A percentile compares a stretch with the other conserved stretches of the same genome.
phyloP scores from a whole-genome alignment of 2,888 invertebrate species.

The Rhimphoctona megacephalus region DNA sequence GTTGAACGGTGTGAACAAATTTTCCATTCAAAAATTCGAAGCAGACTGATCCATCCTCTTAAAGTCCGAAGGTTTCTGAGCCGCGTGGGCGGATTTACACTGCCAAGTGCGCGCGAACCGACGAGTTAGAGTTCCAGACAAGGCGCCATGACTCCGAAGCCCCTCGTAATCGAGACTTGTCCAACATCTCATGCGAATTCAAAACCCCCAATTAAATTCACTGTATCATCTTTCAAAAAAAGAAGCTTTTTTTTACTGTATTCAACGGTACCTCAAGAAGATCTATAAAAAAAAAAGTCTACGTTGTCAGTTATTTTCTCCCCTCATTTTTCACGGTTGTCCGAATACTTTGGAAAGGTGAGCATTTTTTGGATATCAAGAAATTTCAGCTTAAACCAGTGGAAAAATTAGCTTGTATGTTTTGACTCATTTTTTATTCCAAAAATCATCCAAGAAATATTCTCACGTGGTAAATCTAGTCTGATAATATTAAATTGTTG shows the following conservation, averaged over 20 bases:
- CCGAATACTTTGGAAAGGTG: neutral
- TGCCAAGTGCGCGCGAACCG: conserved; percentile 49
- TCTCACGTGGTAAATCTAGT: neutral
- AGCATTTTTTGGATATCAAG: neutral
- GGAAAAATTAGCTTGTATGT: neutral
- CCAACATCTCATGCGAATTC: conserved; percentile 11
- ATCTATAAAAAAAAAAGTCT: neutral
- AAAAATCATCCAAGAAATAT: neutral
- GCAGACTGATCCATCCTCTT: too few relatives aligned
- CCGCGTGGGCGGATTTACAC: conserved; percentile 67
- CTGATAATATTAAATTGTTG: too few relatives aligned
- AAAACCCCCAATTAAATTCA: conserved; percentile 11
- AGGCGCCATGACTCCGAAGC: conserved; percentile 57
- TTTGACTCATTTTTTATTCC: neutral
- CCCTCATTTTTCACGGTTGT: neutral
- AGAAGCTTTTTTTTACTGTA: neutral
- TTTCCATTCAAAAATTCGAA: too few relatives aligned
- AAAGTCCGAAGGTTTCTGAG: conserved; percentile 52
- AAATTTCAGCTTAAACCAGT: too few relatives aligned
- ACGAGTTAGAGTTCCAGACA: conserved; percentile 41
- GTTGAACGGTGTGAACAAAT: too few relatives aligned
- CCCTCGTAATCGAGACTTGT: conserved; percentile 53
- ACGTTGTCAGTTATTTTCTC: neutral
- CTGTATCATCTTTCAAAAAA: neutral
- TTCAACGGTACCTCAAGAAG: neutral